These are phyloP conservation scores for Erpetoichthys calabaricus DNA, from an alignment of 2,797 vertebrate species.

Conservation along the genomic window DNA sequence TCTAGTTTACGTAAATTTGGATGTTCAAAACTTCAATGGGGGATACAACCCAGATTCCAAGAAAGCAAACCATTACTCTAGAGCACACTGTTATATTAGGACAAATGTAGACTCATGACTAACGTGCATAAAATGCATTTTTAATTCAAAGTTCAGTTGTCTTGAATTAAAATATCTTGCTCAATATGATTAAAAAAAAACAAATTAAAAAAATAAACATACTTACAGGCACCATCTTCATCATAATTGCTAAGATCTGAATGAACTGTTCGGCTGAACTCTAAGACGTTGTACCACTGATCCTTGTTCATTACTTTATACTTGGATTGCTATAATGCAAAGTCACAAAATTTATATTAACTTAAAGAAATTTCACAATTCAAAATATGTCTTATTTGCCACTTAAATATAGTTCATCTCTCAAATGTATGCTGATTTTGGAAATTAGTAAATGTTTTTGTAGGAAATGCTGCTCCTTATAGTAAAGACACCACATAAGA, in stretches of 20 bases:
- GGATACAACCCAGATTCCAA: too few species aligned
- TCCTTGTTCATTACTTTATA: conserved; percentile 96
- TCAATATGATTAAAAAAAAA: too few species aligned
- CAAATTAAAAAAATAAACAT: neutral
- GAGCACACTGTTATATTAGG: too few species aligned
- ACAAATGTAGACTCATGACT: too few species aligned
- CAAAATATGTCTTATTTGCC: neutral
- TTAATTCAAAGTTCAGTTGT: too few species aligned
- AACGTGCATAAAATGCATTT: too few species aligned
- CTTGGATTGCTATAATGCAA: conserved; percentile 72
- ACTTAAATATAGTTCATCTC: conserved; percentile 5
- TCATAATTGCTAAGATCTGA: conserved; percentile 94
- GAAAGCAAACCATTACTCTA: too few species aligned
- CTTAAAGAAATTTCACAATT: too few species aligned
- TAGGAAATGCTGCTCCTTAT: too few species aligned
- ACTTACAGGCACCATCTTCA: conserved; percentile 95
- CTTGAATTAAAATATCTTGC: neutral
- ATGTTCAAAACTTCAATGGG: too few species aligned
- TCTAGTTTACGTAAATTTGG: too few species aligned
- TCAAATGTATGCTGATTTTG: conserved; percentile 10
- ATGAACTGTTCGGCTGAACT: conserved; percentile 90
- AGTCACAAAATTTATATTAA: conserved; percentile 21
- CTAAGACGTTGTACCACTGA: conserved; percentile 95
- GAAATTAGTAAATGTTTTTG: neutral
- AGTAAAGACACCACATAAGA: too few species aligned